A percentile compares a stretch with the other conserved stretches of the same genome.
phyloP scores from a whole-genome alignment of 2,888 invertebrate species.

The Hydropsyche betteni region DNA sequence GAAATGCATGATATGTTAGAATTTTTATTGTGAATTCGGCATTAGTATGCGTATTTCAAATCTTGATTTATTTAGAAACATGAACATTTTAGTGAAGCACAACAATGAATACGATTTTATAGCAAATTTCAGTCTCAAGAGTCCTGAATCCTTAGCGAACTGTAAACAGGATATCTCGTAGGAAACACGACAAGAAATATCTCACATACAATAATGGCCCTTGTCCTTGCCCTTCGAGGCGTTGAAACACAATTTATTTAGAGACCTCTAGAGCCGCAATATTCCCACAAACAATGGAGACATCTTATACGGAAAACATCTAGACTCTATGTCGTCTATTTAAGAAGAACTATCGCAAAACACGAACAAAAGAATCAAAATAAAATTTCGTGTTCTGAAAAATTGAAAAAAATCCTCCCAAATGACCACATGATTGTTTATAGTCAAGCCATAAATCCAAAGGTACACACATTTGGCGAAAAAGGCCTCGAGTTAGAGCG shows the following conservation, averaged over 20 bases:
- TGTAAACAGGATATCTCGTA: background rate
- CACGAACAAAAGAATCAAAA: no score
- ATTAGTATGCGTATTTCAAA: no score
- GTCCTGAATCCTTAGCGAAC: background rate
- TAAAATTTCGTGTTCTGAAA: no score
- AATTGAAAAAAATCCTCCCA: background rate
- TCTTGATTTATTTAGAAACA: constrained; percentile 4
- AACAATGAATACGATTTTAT: constrained; percentile 21
- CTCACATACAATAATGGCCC: constrained; percentile 33
- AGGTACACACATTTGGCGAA: background rate
- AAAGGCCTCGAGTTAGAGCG: background rate
- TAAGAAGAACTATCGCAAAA: no score
- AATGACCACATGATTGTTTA: constrained; percentile 20
- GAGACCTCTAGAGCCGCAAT: background rate
- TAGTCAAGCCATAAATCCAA: constrained; percentile 16
- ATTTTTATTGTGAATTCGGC: no score
- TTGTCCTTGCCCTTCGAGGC: constrained; percentile 39
- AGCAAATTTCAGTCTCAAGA: no score
- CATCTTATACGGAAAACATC: no score
- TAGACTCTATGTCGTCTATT: no score
- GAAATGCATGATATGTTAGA: background rate
- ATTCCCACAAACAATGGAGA: no score
- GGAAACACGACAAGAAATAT: constrained; percentile 18
- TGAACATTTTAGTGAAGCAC: background rate
- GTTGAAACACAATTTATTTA: constrained; percentile 42